Evolutionary conservation across 2,113 vertebrate species (phyloP), one percentile per base, ranked within the genome.

Genomic region (Piaya cayana): DNA sequence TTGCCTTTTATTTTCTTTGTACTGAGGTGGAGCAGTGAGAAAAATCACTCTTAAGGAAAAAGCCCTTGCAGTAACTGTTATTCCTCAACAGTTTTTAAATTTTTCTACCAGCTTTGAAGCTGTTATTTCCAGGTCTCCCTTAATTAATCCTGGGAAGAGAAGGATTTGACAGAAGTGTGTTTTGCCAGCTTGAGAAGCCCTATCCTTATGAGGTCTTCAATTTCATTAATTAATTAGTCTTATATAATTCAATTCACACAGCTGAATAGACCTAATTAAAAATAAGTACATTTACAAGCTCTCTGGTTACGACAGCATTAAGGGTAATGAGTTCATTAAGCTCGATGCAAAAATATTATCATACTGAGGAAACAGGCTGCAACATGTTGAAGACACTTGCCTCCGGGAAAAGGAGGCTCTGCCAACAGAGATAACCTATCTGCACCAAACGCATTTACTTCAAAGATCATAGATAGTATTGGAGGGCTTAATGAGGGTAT

Each of bases 1-100:
- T 79, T 95, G 85, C 96, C 88, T 97, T 95, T 92, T 97, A 95
- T 96, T 96, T 96, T 93, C 95, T 97, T 97, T 97, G 72, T 93
- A 82, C 72, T 69, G 95, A 95, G 89, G 92, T 63, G 92, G 60
- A 96, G 65, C 79, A 88, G 95, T 95, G 93, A 94, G 95, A 93
- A 96, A 96, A 94, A 62, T 30, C 32, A 82, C 82, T 88, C 49
- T 92, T 92, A 90, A 23, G 21, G 91, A 76, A 69, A 92, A 95
- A 88, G 26, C 4, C 76, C 86, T 68, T 29, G 15, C 68, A 90
- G 94, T 95, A 90, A 86, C 91, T 95, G 92, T 93, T 97, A 89
- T 34, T 95, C 75, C 75, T 92, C 68, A 90, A 77, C 86, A 91
- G 78, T 90, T 88, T 96, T 96, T 81, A 95, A 95, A 58, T 93